phyloP scores from a whole-genome alignment of 2,113 vertebrate genomes.

The Pithys albifrons region DNA sequence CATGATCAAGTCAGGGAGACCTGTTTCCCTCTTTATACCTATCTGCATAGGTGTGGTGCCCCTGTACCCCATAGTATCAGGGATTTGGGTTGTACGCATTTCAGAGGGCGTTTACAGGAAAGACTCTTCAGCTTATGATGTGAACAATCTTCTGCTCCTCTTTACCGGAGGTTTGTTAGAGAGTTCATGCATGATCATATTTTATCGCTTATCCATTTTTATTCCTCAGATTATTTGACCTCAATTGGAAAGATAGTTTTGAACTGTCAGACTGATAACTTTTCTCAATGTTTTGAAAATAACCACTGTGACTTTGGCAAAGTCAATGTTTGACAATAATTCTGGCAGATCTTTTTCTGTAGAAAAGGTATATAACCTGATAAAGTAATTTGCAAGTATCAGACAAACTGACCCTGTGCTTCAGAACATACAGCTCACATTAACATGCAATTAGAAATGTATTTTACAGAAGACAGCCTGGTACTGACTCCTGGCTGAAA shows the following conservation, averaged over 20 bases:
- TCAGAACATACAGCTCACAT: background rate
- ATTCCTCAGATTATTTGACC: background rate
- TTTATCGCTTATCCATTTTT: background rate
- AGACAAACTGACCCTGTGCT: background rate
- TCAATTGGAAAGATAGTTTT: background rate
- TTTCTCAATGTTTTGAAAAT: background rate
- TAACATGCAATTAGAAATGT: background rate
- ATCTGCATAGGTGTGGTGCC: background rate
- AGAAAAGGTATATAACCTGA: background rate
- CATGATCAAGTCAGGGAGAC: background rate
- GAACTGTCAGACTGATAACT: background rate
- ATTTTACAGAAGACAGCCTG: background rate
- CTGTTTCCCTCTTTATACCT: background rate
- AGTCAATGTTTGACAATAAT: background rate
- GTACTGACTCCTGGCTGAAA: background rate
- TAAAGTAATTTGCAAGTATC: background rate
- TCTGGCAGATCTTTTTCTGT: background rate
- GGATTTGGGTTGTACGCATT: background rate
- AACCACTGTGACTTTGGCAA: background rate
- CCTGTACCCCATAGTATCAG: background rate
- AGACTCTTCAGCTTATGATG: background rate
- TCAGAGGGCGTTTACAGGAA: background rate
- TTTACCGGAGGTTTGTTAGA: background rate
- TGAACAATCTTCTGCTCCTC: background rate
- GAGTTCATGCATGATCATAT: rapidly evolving